Base-by-base conservation (phyloP, 2,888 invertebrate genomes). In the Tuberolachnus salignus region DNA sequence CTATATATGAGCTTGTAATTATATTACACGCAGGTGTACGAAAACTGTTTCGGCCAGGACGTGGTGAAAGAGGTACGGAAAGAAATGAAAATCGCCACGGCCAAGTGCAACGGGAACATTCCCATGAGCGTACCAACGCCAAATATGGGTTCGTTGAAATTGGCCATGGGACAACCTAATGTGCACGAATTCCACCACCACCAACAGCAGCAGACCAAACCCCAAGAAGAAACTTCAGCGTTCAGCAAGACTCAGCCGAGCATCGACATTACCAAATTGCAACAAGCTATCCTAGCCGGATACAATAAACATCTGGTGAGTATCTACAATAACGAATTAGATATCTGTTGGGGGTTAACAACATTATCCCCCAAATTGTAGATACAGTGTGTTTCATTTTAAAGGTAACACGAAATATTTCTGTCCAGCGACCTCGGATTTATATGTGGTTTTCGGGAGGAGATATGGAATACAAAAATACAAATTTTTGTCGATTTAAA, bases 21-120 rank as follows among this genome's bases (percentile, higher is more conserved):
- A 34, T 34, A 34, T 34, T 34, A 9, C 19, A 13, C 19, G 11
- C 85, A 91, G 91, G 91, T 91, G 83, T 91, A 91, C 83, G 91
- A 91, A 85, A 91, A 91, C 83, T 91, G 91, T 84, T 91, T 91
- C 82, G 91, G 91, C 0, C 87, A 88, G 1, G 89, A 90, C 83
- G 89, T 91, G 1, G 88, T 91, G 4, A 89, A 89, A 83, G 89
- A 91, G 86, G 90, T 91, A 64, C 87, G 90, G 55, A 88, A 88
- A 84, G 91, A 91, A 85, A 89, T 91, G 87, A 90, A 90, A 84
- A 88, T 88, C 21, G 91, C 91, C 0, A 90, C 90, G 82, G 86
- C 88, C 59, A 91, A 91, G 86, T 91, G 91, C 83, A 88, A 81
- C 51, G 82, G 83, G 1, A 69, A 81, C 21, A 75, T 82, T 67